Percentiles rank a stretch among this genome's conserved stretches.
Conservation (phyloP, 1,140 invertebrate genomes). For the Bombus waltoni region DNA sequence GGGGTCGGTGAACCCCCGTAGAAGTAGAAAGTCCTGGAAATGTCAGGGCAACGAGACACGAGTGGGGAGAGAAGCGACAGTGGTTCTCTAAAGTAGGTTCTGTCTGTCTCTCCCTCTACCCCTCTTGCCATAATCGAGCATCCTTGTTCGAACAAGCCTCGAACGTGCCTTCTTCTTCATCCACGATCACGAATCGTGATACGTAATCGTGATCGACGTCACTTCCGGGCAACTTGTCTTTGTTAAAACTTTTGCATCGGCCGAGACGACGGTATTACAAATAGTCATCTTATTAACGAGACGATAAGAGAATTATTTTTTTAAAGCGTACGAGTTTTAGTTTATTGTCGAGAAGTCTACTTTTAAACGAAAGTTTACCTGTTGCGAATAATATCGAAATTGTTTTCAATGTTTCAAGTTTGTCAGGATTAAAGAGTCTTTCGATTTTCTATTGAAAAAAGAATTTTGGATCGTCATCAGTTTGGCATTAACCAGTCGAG, state of each 20-base stretch:
- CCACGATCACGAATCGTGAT: constrained; percentile 23
- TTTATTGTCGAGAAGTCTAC: neutral
- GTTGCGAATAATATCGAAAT: neutral
- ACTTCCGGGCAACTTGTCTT: constrained; percentile 27
- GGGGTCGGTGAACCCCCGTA: constrained; percentile 69
- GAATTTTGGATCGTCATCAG: neutral
- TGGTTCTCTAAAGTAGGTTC: constrained; percentile 75
- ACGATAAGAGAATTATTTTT: neutral
- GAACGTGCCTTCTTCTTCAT: neutral
- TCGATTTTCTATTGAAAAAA: neutral
- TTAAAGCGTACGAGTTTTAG: neutral
- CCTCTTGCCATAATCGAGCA: neutral
- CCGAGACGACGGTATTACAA: neutral
- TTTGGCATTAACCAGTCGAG: neutral
- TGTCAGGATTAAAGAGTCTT: neutral
- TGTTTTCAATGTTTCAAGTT: neutral
- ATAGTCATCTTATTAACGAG: neutral
- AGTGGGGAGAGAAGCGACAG: constrained; percentile 76
- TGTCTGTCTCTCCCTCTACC: constrained; percentile 52
- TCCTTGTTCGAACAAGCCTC: neutral
- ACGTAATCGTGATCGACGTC: constrained; percentile 20
- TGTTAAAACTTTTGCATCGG: constrained; percentile 1
- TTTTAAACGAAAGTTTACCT: neutral
- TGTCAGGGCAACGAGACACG: constrained; percentile 74
- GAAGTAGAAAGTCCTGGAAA: constrained; percentile 82